These are phyloP conservation scores for Cichladusa arquata DNA, from an alignment of 2,113 vertebrate species.

Conservation along the genomic window DNA sequence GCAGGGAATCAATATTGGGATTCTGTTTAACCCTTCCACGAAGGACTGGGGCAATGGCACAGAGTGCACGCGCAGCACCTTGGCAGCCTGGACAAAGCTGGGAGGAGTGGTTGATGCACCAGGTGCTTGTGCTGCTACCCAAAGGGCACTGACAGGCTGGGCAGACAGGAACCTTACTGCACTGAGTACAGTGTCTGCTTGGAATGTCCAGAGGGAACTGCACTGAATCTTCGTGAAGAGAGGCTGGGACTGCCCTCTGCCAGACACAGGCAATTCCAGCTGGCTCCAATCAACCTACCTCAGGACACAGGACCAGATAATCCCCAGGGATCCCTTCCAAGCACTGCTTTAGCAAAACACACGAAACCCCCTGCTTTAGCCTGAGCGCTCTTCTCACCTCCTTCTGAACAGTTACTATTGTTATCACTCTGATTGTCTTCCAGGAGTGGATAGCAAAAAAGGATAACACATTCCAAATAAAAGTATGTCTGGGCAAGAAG, in stretches of 20 bases:
- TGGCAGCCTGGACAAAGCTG: fast-evolving
- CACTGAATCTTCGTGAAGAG: neutral
- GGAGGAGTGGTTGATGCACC: neutral
- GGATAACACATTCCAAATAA: neutral
- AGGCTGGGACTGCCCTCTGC: neutral
- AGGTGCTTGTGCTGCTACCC: neutral
- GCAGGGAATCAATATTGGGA: neutral
- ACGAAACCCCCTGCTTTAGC: neutral
- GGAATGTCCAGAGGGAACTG: neutral
- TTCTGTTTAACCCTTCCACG: neutral
- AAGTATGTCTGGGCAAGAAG: neutral
- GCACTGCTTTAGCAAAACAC: neutral
- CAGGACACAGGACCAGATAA: neutral
- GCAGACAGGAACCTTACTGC: neutral
- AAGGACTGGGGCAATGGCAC: neutral
- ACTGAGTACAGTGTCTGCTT: neutral
- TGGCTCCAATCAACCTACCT: neutral
- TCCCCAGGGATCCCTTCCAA: neutral
- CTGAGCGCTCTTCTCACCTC: neutral
- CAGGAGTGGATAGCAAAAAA: neutral
- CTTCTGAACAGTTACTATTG: neutral
- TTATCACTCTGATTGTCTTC: neutral
- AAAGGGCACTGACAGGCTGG: neutral
- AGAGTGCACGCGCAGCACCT: neutral
- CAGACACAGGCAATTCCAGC: neutral